Evolutionary conservation across 2,797 vertebrate species (phyloP), one percentile per base, ranked within the genome.

Genomic region (Danio kyathit): DNA sequence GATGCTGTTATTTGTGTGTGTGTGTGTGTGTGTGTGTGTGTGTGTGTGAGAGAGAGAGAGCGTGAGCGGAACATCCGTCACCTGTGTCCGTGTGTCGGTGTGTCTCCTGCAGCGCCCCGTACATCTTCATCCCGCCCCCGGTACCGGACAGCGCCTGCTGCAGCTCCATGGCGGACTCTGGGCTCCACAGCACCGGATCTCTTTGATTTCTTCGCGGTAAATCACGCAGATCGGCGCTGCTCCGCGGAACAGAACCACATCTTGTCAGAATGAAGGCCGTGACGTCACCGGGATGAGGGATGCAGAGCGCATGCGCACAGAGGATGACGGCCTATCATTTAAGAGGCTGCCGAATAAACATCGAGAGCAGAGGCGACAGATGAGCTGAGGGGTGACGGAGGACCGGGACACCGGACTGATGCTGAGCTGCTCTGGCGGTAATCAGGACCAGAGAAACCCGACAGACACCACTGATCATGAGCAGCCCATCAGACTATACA

Each of bases 61-160:
- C 29, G 29, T 29, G 29, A 29, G 29, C 29, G 29, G 29, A 29
- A 29, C 29, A 29, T 29, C 49, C 74, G 90, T 93, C 91, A 94
- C 94, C 94, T 93, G 92, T 93, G 87, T 96, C 96, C 12, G 94
- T n/a, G n/a, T n/a, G n/a, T n/a, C n/a, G n/a, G n/a, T 29, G 29
- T 29, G 29, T 29, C 29, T 29, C 29, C 29, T 29, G 29, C 29
- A 29, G 29, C 29, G 29, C 29, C 29, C 97, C 97, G 93, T 99
- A 99, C 93, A 96, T 95, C 88, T 93, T 92, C 91, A 88, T 89
- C 43, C 94, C 91, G 71, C 94, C 95, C 86, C 97, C 96, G 9
- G 93, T 93, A 87, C 96, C 97, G 57, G 96, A 96, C 84, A 98
- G 91, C 46, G 96, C 96, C 91, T 94, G 94, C 91, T 96, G 96